Base-by-base conservation (phyloP, 2,888 invertebrate genomes). In the Eurytoma adleriae region DNA sequence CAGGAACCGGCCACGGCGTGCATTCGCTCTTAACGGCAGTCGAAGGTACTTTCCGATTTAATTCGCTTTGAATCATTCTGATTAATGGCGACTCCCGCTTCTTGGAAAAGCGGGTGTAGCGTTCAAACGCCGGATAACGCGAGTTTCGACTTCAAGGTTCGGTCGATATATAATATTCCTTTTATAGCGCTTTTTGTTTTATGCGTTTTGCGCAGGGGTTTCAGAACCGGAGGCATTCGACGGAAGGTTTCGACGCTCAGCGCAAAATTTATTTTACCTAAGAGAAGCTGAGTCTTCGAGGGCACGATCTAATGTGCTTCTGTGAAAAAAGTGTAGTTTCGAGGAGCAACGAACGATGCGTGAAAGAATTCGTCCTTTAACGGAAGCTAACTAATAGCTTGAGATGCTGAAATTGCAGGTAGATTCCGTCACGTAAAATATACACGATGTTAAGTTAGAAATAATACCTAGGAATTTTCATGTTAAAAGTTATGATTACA, bases 31-130 rank as follows among this genome's bases (percentile, higher is more conserved):
- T 40, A 40, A 40, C 40, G 18, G 70, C 61, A 72, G 50, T 40
- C 18, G 30, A 16, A 59, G 54, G 40, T 12, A 52, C 54, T 27
- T 75, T 61, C 24, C 66, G 82, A 82, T 78, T 82, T 79, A 82
- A 82, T 79, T 79, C 70, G 82, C 57, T 68, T 48, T 79, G 79
- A 79, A 82, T 82, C 82, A 79, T 77, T 50, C 62, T 79, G 82
- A 82, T 78, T 78, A 62, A 79, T 74, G 70, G 70, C 48, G 56
- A 40, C 2, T 40, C 7, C 12, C 10, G 62, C 13, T 82, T 82
- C 82, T 10, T 61, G 77, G 82, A 82, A 82, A 79, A 79, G 71
- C 14, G 20, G 56, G 69, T 69, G 67, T 72, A 50, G 66, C 62
- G n/a, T n/a, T n/a, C n/a, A n/a, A n/a, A n/a, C n/a, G n/a, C n/a